Evolutionary conservation across 2,888 invertebrate species (phyloP).

Genomic region (Drosophila kuntzei): DNA sequence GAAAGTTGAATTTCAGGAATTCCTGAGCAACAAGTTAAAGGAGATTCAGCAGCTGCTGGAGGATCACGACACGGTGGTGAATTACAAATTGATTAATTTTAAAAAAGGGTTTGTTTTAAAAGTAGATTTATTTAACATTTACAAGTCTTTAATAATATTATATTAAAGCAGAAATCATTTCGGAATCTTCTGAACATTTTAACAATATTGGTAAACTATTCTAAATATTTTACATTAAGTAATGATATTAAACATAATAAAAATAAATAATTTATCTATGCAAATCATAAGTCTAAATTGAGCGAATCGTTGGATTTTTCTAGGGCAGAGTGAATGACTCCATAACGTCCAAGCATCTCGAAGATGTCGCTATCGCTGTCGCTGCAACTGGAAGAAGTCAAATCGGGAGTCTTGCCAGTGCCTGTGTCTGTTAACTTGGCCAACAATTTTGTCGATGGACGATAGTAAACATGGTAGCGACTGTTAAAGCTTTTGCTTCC

Average conservation of each 20-base stretch:
- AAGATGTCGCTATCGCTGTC: conserved; percentile 75
- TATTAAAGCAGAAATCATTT: too few relatives aligned
- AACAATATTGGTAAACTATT: too few relatives aligned
- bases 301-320: conserved; percentile 32
- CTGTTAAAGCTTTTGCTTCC: conserved; percentile 72
- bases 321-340: conserved; percentile 56
- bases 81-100: too few relatives aligned
- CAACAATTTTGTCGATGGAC: conserved; percentile 61
- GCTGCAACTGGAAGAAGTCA: conserved; percentile 37
- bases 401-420: neutral
- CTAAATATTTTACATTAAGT: too few relatives aligned
- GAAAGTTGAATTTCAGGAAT: too few relatives aligned
- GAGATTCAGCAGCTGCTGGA: too few relatives aligned
- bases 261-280: neutral
- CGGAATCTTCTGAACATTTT: too few relatives aligned
- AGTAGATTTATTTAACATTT: too few relatives aligned
- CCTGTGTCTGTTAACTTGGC: neutral
- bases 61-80: too few relatives aligned
- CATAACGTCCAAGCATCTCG: conserved; percentile 60
- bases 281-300: neutral
- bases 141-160: too few relatives aligned
- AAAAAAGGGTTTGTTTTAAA: too few relatives aligned
- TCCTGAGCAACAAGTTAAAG: too few relatives aligned
- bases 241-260: neutral
- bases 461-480: conserved; percentile 75